Conservation (phyloP, 1,140 invertebrate genomes). For the Drosophila nikananu region DNA sequence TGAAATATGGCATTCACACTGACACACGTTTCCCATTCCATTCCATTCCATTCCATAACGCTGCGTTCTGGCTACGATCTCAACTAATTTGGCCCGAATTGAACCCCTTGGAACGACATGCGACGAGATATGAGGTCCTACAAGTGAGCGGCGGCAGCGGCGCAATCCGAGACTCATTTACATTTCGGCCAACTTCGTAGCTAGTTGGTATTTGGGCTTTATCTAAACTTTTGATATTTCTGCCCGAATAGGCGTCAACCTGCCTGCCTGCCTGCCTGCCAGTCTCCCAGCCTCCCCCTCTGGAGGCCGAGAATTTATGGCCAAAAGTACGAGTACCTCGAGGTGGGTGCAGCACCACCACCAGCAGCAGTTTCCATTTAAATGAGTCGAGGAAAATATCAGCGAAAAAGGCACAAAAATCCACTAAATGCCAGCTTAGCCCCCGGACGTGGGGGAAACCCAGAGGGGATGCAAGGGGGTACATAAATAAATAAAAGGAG, state of each 20-base stretch:
- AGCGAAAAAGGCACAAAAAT: conserved; percentile 11
- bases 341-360: conserved; percentile 51
- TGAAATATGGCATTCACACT: conserved; percentile 13
- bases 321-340: conserved; percentile 33
- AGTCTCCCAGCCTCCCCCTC: not conserved
- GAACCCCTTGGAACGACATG: conserved; percentile 3
- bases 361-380: conserved; percentile 45
- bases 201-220: conserved; percentile 38
- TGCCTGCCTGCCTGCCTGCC: not conserved
- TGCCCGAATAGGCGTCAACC: conserved; percentile 30
- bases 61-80: conserved; percentile 24
- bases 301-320: conserved; percentile 51
- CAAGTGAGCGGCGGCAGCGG: conserved; percentile 11
- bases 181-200: conserved; percentile 32
- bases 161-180: conserved; percentile 39
- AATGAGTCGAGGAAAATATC: conserved; percentile 47
- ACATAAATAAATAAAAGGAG: conserved; percentile 17
- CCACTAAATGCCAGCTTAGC: conserved; percentile 31
- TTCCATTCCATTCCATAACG: not conserved
- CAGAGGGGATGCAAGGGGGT: not conserved
- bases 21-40: not conserved
- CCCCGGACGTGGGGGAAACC: conserved; percentile 1
- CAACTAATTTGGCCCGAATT: conserved; percentile 28
- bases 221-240: conserved; percentile 46
- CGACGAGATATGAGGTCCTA: conserved; percentile 9